phyloP scores from a whole-genome alignment of 2,888 invertebrate species.

The Plusia festucae region DNA sequence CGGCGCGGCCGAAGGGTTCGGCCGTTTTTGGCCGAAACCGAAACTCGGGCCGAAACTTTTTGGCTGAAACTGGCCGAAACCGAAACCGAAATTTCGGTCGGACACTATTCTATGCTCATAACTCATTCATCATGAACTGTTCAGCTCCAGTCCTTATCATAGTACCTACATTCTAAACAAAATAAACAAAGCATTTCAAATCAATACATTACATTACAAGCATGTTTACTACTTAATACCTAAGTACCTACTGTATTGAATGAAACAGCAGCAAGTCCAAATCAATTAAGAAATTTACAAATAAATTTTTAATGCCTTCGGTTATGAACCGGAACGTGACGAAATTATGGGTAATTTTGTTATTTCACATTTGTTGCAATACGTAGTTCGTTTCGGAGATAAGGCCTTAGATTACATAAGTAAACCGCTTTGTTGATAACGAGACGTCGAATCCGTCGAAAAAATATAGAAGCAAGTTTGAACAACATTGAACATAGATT shows the following conservation, averaged over 20 bases:
- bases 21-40: too few relatives aligned
- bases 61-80: too few relatives aligned
- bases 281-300: background rate
- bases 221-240: background rate
- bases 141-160: background rate
- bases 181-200: background rate
- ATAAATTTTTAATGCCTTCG: background rate
- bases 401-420: background rate
- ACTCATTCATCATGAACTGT: background rate
- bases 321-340: too few relatives aligned
- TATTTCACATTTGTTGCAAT: slow-evolving; percentile 1
- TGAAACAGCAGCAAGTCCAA: background rate
- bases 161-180: background rate
- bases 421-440: background rate
- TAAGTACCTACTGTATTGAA: background rate
- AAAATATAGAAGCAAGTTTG: slow-evolving; percentile 1
- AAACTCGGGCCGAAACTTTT: too few relatives aligned
- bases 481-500: slow-evolving; percentile 1
- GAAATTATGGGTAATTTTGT: slow-evolving; percentile 1
- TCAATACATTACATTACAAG: background rate
- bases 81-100: too few relatives aligned
- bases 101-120: background rate
- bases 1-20: too few relatives aligned
- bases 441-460: background rate
- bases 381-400: slow-evolving; percentile 4